Conservation (phyloP, 2,797 vertebrate genomes). For the Enteromius paludinosus region DNA sequence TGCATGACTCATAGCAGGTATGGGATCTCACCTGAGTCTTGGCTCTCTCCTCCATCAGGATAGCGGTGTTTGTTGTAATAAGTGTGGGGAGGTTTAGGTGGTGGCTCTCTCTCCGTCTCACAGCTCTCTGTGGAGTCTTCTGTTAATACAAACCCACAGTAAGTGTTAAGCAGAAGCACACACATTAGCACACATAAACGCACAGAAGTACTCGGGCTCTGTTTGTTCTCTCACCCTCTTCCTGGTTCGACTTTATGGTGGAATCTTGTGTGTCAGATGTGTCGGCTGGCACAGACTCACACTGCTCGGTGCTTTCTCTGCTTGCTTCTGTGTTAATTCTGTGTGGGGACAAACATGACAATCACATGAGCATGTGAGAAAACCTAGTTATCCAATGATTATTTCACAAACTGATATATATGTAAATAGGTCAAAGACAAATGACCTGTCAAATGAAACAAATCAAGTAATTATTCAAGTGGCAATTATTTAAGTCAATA, state of each 20-base stretch:
- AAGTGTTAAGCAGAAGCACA: slow-evolving; percentile 23
- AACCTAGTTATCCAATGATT: background rate
- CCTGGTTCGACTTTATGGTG: slow-evolving; percentile 25
- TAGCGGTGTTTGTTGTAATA: slow-evolving; percentile 74
- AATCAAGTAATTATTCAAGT: background rate
- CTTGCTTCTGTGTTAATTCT: slow-evolving; percentile 42
- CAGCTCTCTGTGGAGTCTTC: slow-evolving; percentile 53
- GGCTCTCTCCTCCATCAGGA: slow-evolving; percentile 58
- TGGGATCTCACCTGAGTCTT: slow-evolving; percentile 57
- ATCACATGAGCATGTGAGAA: slow-evolving; percentile 3
- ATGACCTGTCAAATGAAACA: background rate
- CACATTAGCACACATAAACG: slow-evolving; percentile 50
- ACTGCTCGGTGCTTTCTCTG: slow-evolving; percentile 16
- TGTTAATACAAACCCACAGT: slow-evolving; percentile 20
- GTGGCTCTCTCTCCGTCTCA: slow-evolving; percentile 60
- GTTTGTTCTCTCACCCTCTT: slow-evolving; percentile 51
- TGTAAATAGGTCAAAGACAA: background rate
- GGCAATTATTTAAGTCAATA: background rate
- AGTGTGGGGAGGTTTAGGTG: slow-evolving; percentile 78
- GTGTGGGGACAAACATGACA: slow-evolving; percentile 7
- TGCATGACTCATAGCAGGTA: background rate
- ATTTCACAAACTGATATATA: background rate
- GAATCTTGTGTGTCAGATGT: slow-evolving; percentile 34
- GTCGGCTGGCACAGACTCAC: slow-evolving; percentile 50
- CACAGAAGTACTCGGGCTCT: slow-evolving; percentile 43